Percentiles rank a stretch among this genome's conserved stretches.
These are phyloP conservation scores for Peromyscus californicus DNA, from an alignment of 2,113 vertebrate species.

Conservation along the genomic window DNA sequence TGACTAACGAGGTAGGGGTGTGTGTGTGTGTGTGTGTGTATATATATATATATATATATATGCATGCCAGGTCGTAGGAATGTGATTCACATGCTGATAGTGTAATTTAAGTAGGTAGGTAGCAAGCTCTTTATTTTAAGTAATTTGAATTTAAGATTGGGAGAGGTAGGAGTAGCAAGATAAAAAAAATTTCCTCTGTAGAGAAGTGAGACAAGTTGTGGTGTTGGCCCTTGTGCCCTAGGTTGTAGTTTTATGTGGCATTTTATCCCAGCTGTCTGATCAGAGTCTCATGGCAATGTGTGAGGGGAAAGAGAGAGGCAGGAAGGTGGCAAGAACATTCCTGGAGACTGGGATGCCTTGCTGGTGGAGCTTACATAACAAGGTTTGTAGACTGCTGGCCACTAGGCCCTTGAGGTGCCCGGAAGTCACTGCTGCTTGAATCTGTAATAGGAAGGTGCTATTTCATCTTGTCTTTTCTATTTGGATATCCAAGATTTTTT, in stretches of 20 bases:
- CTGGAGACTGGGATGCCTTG: too few relatives aligned
- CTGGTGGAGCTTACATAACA: background rate
- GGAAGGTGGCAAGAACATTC: background rate
- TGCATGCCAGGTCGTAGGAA: background rate
- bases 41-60: too few relatives aligned
- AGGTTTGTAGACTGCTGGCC: fast-evolving
- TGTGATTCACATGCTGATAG: background rate
- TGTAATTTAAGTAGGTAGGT: constrained; percentile 7
- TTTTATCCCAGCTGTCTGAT: background rate
- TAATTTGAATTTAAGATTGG: constrained; percentile 45
- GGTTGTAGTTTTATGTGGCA: background rate
- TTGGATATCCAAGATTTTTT: background rate
- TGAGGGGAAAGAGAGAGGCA: background rate
- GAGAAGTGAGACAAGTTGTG: background rate
- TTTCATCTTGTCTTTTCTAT: background rate
- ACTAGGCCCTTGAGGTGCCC: background rate
- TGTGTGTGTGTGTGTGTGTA: too few relatives aligned
- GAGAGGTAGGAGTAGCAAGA: background rate
- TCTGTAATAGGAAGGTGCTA: background rate
- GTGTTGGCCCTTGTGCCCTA: background rate
- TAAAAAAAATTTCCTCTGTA: background rate
- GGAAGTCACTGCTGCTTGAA: background rate
- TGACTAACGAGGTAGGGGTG: background rate
- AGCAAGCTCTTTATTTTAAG: background rate
- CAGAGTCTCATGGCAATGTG: background rate